Evolutionary conservation across 2,797 vertebrate genomes (phyloP).

Genomic region (Cottoperca gobio): DNA sequence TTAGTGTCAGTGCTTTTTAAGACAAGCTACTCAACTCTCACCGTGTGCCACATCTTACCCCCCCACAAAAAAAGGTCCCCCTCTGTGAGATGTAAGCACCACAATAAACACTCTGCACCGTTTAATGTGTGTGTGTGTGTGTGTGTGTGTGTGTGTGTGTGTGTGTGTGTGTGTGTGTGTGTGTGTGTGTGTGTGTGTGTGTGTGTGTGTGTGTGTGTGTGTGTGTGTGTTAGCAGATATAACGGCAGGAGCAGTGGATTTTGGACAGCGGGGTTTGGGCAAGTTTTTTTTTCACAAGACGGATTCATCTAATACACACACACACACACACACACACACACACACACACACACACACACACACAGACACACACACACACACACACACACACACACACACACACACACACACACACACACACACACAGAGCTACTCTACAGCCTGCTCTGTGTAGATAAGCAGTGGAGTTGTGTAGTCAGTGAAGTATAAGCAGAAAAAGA

Average conservation of each 20-base stretch:
- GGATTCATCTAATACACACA: conserved; percentile 20
- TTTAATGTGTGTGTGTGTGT: conserved; percentile 22
- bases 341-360: conserved; percentile 16
- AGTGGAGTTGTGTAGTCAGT: conserved; percentile 59
- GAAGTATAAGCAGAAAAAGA: conserved; percentile 65
- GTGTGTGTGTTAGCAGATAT: background rate
- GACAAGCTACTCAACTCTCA: conserved; percentile 65
- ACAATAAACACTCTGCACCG: conserved; percentile 25
- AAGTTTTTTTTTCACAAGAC: conserved; percentile 16
- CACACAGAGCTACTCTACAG: conserved; percentile 43
- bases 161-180: conserved; percentile 5
- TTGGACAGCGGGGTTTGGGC: conserved; percentile 45
- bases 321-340: background rate
- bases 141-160: background rate
- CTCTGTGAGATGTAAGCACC: conserved; percentile 44
- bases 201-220: conserved; percentile 15
- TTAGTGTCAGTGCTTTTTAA: conserved; percentile 60
- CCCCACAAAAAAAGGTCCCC: conserved; percentile 28
- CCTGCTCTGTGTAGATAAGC: conserved; percentile 82
- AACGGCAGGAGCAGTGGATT: conserved; percentile 53
- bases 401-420: conserved; percentile 38
- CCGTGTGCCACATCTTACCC: conserved; percentile 43
- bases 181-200: conserved; percentile 23
- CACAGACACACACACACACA: conserved; percentile 26
- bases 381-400: conserved; percentile 17